phyloP scores from a whole-genome alignment of 2,888 invertebrate species.

The Epinotia demarniana region DNA sequence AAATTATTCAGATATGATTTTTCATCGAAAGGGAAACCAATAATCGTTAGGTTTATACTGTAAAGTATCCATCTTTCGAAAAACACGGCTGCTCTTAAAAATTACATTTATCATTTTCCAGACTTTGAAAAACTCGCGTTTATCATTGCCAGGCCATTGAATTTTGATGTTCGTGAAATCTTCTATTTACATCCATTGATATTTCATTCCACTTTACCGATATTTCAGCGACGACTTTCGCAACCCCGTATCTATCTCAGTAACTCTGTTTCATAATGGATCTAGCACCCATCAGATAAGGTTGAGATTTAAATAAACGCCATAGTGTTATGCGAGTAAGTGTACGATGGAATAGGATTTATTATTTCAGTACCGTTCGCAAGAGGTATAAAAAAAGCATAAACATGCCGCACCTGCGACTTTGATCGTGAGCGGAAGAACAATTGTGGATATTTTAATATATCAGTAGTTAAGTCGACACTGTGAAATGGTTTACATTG shows the following conservation, averaged over 20 bases:
- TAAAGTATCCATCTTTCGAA: constrained; percentile 6
- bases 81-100: constrained; percentile 7
- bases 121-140: constrained; percentile 36
- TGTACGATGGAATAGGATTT: constrained; percentile 15
- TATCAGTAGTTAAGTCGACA: not conserved
- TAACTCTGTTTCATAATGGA: not conserved
- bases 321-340: not conserved
- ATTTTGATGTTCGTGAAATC: constrained; percentile 35
- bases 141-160: constrained; percentile 36
- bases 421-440: constrained; percentile 34
- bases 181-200: constrained; percentile 31
- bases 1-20: too few relatives aligned
- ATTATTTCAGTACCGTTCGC: constrained; percentile 38
- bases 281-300: not conserved
- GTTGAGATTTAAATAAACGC: not conserved
- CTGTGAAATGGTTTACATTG: not conserved
- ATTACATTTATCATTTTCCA: constrained; percentile 29
- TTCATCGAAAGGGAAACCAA: not conserved
- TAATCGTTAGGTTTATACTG: not conserved
- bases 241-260: not conserved
- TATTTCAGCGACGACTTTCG: constrained; percentile 13
- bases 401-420: constrained; percentile 39
- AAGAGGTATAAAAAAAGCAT: constrained; percentile 37
- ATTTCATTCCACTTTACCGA: constrained; percentile 32
- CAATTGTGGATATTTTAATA: constrained; percentile 31